These are phyloP conservation scores for Chloroceryle inda DNA, from an alignment of 2,797 vertebrate genomes.

Conservation along the genomic window DNA sequence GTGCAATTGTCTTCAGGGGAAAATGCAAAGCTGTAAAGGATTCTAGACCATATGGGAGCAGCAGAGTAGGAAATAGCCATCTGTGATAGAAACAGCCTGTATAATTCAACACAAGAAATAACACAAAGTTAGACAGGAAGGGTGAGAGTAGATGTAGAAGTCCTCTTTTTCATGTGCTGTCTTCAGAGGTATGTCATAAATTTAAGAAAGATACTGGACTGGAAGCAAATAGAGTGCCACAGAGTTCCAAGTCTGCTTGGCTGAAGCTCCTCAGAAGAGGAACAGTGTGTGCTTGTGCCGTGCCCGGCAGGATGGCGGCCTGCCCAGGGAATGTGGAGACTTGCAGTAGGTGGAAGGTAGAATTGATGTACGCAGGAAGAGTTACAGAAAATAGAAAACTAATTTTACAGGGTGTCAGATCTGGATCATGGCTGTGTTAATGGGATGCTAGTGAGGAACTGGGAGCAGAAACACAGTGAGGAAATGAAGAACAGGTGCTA, in stretches of 20 bases:
- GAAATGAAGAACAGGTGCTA: neutral
- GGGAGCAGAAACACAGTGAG: neutral
- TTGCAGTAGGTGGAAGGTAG: neutral
- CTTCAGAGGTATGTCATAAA: neutral
- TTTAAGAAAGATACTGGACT: neutral
- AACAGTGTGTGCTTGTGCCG: neutral
- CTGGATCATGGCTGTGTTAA: neutral
- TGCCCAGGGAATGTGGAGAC: neutral
- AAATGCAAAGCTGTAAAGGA: constrained; percentile 2
- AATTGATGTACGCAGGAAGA: neutral
- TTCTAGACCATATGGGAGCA: constrained; percentile 33
- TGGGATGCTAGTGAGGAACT: neutral
- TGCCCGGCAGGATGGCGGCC: neutral
- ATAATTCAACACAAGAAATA: neutral
- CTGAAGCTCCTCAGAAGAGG: neutral
- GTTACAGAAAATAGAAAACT: neutral
- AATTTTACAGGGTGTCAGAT: neutral
- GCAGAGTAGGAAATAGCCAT: constrained; percentile 7
- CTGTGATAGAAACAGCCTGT: neutral
- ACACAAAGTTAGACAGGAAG: neutral
- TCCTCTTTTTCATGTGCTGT: neutral
- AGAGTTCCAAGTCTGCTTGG: neutral
- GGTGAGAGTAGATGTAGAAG: neutral
- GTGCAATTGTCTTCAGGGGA: constrained; percentile 9
- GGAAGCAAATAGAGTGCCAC: neutral